phyloP scores from a whole-genome alignment of 2,113 vertebrate genomes.

The Egretta garzetta region DNA sequence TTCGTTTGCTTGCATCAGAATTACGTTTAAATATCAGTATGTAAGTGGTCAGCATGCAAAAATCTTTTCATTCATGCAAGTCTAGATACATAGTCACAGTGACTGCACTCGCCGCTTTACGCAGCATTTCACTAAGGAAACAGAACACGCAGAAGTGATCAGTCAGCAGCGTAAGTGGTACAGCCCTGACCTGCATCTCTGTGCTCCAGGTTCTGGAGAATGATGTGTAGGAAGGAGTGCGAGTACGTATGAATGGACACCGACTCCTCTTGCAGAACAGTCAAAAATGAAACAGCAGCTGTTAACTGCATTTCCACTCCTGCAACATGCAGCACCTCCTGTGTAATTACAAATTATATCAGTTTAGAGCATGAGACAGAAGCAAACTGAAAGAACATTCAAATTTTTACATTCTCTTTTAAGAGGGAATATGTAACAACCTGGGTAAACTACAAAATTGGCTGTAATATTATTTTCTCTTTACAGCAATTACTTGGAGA shows the following conservation, averaged over 20 bases:
- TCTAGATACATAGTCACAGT: not conserved
- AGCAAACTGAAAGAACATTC: not conserved
- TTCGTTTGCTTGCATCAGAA: not conserved
- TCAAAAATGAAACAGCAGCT: constrained; percentile 90
- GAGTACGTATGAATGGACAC: constrained; percentile 90
- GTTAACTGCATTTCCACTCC: constrained; percentile 90
- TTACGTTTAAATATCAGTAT: not conserved
- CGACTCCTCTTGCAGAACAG: constrained; percentile 91
- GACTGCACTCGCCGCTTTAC: not conserved
- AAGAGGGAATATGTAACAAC: not conserved
- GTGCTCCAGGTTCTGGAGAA: constrained; percentile 91
- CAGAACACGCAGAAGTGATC: not conserved
- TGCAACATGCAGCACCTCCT: constrained; percentile 89
- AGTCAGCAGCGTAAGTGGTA: not conserved
- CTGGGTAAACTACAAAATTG: not conserved
- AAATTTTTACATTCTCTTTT: not conserved
- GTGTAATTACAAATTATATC: constrained; percentile 54
- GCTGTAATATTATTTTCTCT: not conserved
- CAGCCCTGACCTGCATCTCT: constrained; percentile 82
- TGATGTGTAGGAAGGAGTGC: constrained; percentile 90
- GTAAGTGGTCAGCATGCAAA: not conserved
- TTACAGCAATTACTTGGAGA: not conserved
- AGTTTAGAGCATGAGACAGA: not conserved
- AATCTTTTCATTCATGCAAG: not conserved
- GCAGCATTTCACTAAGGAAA: not conserved